Base-by-base conservation (phyloP, 2,113 vertebrate species). In the Ceratotherium simum region DNA sequence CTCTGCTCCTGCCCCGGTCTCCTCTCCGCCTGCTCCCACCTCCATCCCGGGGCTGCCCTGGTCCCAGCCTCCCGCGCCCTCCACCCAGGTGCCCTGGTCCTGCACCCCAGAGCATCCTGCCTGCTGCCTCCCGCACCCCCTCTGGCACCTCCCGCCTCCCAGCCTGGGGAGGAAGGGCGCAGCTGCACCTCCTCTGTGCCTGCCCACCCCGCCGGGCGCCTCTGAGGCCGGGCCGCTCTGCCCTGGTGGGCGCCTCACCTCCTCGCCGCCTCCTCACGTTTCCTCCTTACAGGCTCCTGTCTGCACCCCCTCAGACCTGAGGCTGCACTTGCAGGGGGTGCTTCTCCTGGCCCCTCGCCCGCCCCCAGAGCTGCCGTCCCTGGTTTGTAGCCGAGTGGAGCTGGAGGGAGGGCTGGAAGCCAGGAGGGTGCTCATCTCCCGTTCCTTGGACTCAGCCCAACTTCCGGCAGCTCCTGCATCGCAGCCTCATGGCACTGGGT, bases 201-300 rank as follows among this genome's bases (percentile, higher is more conserved):
- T 39, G 16, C 94, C 73, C 3, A 29, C 62, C 81, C 91, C 1
- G 1, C 90, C 0, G 93, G 97, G 83, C 96, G 76, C 39, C 90
- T 72, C 64, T 97, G 97, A 98, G 96, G 92, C 92, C 3, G 39
- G 82, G 85, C 89, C 51, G 33, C 81, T 64, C 91, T 2, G 6
- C 69, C 76, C 72, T 46, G 8, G 48, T 10, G 11, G 3, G 67
- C 72, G 11, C 85, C 70, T 88, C 29, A 64, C 95, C 97, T 75
- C 95, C 72, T 88, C 69, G 81, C 97, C 93, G 91, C 98, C 94
- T 94, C 97, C 98, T 98, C 96, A 98, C 97, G 84, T 98, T 90
- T 98, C 98, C 98, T 98, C 98, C 98, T 98, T 98, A 98, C 98
- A 98, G 75, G 98, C 98, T 97, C 98, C 98, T 76, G 97, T 97